A percentile compares a stretch with the other conserved stretches of the same genome.
Conservation (phyloP, 2,888 invertebrate species). For the Cephus sareptanus region DNA sequence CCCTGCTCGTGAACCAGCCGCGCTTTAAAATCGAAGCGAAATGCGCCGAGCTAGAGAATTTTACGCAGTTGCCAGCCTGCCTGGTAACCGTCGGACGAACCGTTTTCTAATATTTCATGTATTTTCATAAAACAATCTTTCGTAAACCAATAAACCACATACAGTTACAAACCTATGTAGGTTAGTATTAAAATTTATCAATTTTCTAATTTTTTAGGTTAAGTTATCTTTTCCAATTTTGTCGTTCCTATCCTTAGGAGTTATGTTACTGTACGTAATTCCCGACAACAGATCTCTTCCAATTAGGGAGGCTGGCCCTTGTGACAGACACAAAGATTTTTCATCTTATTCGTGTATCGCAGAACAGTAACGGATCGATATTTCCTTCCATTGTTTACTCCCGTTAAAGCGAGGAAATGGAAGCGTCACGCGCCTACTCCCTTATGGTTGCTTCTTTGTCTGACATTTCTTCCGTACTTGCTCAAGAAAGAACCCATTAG, state of each 20-base stretch:
- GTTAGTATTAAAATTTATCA: not conserved
- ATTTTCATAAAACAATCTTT: not conserved
- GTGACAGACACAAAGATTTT: not conserved
- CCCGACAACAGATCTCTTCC: not conserved
- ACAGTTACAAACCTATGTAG: not conserved
- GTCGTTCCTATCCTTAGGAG: not conserved
- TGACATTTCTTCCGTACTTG: not conserved
- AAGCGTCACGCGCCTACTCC: not conserved
- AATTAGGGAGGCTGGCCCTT: not conserved
- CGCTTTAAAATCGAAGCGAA: constrained; percentile 23
- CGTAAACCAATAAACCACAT: not conserved
- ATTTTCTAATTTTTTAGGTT: not conserved
- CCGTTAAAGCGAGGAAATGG: not conserved
- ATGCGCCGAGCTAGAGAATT: constrained; percentile 11
- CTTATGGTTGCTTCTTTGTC: not conserved
- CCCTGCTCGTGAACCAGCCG: constrained; percentile 9
- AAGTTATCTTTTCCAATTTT: not conserved
- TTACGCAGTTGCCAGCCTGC: constrained; percentile 6
- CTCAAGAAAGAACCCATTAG: not conserved
- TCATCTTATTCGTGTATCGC: not conserved
- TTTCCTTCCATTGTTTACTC: not conserved
- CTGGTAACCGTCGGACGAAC: not conserved
- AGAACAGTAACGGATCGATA: not conserved
- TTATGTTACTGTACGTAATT: not conserved
- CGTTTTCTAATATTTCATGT: not conserved